These are phyloP conservation scores for Eonycteris spelaea DNA, from an alignment of 2,113 vertebrate genomes.

Conservation along the genomic window DNA sequence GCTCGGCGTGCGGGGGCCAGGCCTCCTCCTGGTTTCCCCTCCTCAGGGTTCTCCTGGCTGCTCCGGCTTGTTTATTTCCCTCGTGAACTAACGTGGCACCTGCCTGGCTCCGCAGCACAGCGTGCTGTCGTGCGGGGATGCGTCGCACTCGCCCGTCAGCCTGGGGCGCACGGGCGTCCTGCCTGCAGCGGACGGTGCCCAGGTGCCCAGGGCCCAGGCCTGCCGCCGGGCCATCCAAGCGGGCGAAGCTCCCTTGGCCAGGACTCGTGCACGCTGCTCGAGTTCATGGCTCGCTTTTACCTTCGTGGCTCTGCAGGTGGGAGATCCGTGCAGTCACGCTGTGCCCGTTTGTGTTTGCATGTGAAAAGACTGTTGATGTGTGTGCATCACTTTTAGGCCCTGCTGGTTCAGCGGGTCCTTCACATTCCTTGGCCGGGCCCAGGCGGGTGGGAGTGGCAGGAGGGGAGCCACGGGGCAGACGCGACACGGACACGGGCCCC, in stretches of 20 bases:
- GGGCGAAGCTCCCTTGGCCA: background rate
- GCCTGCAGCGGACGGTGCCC: background rate
- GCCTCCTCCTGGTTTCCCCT: background rate
- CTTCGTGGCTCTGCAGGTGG: background rate
- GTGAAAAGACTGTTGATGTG: background rate
- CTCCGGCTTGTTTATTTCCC: background rate
- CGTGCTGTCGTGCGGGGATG: background rate
- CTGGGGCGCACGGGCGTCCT: background rate
- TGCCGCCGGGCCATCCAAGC: background rate
- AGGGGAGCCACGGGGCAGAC: too few species aligned
- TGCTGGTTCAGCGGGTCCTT: background rate
- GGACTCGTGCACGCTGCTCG: background rate
- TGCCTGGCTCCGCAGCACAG: background rate
- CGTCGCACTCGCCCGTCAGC: fast-evolving
- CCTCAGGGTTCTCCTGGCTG: background rate
- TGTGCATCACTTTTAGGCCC: background rate
- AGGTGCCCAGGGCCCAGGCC: background rate
- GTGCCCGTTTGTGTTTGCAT: too few species aligned
- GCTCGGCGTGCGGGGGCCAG: background rate
- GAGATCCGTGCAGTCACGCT: background rate
- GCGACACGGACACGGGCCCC: too few species aligned
- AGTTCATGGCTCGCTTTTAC: background rate
- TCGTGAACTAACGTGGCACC: background rate
- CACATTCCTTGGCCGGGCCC: background rate
- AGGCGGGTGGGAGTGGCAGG: too few species aligned